phyloP scores from a whole-genome alignment of 2,888 invertebrate genomes.

The Limnephilus marmoratus region DNA sequence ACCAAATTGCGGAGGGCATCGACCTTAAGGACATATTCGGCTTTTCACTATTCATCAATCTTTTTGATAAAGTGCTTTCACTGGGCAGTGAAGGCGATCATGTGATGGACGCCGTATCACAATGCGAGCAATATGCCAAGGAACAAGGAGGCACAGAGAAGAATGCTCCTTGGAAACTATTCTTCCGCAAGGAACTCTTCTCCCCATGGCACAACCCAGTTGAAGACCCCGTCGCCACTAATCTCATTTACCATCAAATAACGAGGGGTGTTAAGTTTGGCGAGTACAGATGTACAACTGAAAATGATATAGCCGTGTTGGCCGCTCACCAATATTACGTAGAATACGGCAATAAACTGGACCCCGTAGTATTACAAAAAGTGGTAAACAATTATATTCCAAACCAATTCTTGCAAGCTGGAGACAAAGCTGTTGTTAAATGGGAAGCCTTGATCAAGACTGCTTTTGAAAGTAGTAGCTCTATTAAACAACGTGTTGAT shows the following conservation, averaged over 20 bases:
- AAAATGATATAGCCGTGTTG: slow-evolving; percentile 91
- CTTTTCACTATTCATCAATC: slow-evolving; percentile 93
- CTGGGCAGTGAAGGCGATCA: slow-evolving; percentile 93
- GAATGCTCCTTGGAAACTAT: slow-evolving; percentile 92
- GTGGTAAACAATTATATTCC: slow-evolving; percentile 90
- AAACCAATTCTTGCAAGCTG: slow-evolving; percentile 82
- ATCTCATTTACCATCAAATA: slow-evolving; percentile 93
- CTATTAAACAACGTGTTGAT: slow-evolving; percentile 82
- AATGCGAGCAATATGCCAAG: slow-evolving; percentile 96
- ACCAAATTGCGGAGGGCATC: slow-evolving; percentile 87
- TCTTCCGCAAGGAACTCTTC: slow-evolving; percentile 93
- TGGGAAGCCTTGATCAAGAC: slow-evolving; percentile 86
- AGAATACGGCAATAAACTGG: slow-evolving; percentile 84
- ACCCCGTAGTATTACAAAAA: slow-evolving; percentile 82
- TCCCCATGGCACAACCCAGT: slow-evolving; percentile 94
- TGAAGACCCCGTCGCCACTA: slow-evolving; percentile 88
- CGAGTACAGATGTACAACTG: slow-evolving; percentile 91
- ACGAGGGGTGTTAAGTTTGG: slow-evolving; percentile 93
- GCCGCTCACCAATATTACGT: slow-evolving; percentile 94
- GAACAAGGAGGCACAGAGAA: slow-evolving; percentile 91
- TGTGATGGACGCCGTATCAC: slow-evolving; percentile 96
- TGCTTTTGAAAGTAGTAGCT: slow-evolving; percentile 84
- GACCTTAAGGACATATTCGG: slow-evolving; percentile 90
- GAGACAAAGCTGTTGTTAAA: slow-evolving; percentile 80
- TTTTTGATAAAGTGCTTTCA: slow-evolving; percentile 94